These are phyloP conservation scores for Riparia riparia DNA, from an alignment of 2,113 vertebrate genomes.

Conservation along the genomic window DNA sequence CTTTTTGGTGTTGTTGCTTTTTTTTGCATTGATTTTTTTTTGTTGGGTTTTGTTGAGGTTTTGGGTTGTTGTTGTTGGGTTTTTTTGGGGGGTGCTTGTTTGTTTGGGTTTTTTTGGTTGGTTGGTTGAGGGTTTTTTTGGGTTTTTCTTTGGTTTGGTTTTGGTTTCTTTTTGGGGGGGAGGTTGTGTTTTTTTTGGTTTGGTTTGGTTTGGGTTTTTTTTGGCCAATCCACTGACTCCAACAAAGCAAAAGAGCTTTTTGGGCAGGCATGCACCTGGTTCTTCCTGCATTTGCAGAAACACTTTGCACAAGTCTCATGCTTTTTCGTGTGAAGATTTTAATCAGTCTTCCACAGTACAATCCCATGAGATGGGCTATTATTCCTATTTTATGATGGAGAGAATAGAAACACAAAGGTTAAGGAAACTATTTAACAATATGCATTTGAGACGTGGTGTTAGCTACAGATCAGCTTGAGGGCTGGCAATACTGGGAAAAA, in stretches of 20 bases:
- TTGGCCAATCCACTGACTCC: not conserved
- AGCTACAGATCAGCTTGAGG: not conserved
- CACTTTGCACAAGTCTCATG: not conserved
- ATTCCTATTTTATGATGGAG: not conserved
- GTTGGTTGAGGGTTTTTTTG: not conserved
- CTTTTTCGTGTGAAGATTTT: not conserved
- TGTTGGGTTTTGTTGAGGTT: too few species aligned
- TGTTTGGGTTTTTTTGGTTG: too few species aligned
- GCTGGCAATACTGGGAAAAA: not conserved
- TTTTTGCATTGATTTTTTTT: not conserved
- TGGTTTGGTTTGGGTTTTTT: rapidly evolving
- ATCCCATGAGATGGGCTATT: not conserved
- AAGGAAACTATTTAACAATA: not conserved
- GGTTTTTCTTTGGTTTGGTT: rapidly evolving
- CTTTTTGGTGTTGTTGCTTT: not conserved
- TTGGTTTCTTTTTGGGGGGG: too few species aligned
- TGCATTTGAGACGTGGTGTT: not conserved
- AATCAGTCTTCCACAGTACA: not conserved
- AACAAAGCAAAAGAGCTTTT: not conserved
- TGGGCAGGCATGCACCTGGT: not conserved
- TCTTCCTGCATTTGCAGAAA: not conserved
- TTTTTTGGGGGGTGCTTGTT: too few species aligned
- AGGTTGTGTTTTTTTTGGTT: not conserved
- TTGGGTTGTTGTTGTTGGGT: too few species aligned
- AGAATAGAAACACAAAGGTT: not conserved